Evolutionary conservation across 1,140 invertebrate genomes (phyloP), one percentile per base, ranked within the genome.

Genomic region (Drosophila truncata): DNA sequence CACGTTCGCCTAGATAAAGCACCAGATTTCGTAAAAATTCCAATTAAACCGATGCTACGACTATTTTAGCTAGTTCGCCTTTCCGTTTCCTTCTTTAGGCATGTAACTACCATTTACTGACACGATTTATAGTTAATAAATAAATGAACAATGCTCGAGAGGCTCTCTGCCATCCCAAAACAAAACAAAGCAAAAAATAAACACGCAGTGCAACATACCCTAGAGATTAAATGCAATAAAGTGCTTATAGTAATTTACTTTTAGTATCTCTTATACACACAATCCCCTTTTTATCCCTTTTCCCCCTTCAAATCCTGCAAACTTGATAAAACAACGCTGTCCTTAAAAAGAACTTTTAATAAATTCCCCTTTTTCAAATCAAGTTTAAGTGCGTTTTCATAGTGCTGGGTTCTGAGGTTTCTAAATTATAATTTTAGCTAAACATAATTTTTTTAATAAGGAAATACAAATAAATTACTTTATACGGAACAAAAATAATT

Each of bases 1-100:
- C 20, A 57, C 18, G 29, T 78, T 52, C 46, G 59, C 75, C 29
- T 66, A 84, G 57, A 49, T 62, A 66, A 75, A 87, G 71, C 80
- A 86, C 84, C 67, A 66, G 39, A 87, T 80, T 82, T 88, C 83
- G 72, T 80, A 66, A 83, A 54, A 84, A 87, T 87, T 87, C 83
- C 83, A 87, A 57, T 60, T 77, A 37, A 58, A 69, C 59, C 55
- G n/a, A 59, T 39, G 54, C 25, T 59, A 76, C 39, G 41, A 55
- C 39, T 55, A 37, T 37, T 54, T 54, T 67, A 60, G 74, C 54
- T 61, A 77, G 50, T 69, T 72, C n/a, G 44, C 35, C 70, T 49
- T 42, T 72, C 33, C 50, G 41, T 35, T 69, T 46, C 35, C 31
- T 27, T 52, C n/a, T 44, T 74, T 64, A 41, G 27, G 50, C 41